Conservation (phyloP, 2,888 invertebrate genomes). For the Urechis unicinctus region DNA sequence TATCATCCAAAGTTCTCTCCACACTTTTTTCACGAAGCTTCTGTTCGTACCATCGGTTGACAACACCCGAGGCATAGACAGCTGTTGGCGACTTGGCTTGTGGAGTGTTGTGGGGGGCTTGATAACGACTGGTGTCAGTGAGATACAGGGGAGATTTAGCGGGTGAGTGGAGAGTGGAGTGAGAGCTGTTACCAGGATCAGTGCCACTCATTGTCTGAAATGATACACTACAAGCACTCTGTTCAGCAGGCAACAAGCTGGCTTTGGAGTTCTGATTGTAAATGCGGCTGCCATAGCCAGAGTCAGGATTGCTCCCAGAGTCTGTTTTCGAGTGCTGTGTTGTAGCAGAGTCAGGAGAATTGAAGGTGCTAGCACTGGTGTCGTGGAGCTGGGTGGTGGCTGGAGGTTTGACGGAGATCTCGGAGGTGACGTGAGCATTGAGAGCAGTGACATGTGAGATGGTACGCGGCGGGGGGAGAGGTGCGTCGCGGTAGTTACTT, state of each 20-base stretch:
- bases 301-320: slow-evolving; percentile 58
- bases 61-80: too few relatives aligned
- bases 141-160: background rate
- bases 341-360: background rate
- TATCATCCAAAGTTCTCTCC: too few relatives aligned
- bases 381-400: background rate
- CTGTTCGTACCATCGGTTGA: too few relatives aligned
- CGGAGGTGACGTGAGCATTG: background rate
- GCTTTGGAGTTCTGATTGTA: slow-evolving; percentile 52
- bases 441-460: background rate
- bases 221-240: background rate
- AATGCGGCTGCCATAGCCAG: slow-evolving; percentile 77
- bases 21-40: too few relatives aligned
- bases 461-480: background rate
- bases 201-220: background rate
- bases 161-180: background rate
- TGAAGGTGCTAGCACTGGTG: background rate
- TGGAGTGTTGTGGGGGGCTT: too few relatives aligned
- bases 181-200: background rate
- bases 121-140: too few relatives aligned
- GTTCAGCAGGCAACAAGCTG: background rate
- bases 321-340: slow-evolving; percentile 29
- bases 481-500: too few relatives aligned
- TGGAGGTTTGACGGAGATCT: background rate
- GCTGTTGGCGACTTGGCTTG: too few relatives aligned